phyloP scores from a whole-genome alignment of 2,113 vertebrate genomes.

The Silurus glanis region DNA sequence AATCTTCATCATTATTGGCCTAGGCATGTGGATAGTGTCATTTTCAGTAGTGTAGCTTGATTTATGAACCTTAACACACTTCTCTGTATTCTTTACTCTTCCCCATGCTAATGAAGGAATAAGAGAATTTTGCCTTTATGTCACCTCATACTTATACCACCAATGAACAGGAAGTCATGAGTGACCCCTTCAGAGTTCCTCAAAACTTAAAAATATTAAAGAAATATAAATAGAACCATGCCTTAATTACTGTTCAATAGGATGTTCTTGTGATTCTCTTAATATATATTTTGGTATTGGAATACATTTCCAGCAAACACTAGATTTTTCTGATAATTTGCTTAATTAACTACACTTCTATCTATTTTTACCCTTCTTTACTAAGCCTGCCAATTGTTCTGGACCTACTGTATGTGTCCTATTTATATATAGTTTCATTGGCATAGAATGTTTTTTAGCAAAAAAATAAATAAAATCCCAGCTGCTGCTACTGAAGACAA shows the following conservation, averaged over 20 bases:
- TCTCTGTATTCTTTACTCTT: no score
- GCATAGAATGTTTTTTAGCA: background rate
- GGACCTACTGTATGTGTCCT: background rate
- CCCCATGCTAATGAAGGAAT: no score
- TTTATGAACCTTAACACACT: no score
- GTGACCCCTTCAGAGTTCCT: no score
- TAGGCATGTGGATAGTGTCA: no score
- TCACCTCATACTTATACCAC: no score
- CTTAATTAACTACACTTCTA: background rate
- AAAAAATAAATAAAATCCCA: background rate
- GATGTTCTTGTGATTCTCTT: background rate
- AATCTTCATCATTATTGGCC: no score
- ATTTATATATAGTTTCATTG: background rate
- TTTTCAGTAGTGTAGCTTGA: no score
- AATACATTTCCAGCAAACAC: background rate
- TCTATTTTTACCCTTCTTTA: background rate
- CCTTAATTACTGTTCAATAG: background rate
- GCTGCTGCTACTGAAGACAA: background rate
- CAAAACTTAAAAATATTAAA: background rate
- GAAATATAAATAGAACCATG: background rate
- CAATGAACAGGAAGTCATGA: no score
- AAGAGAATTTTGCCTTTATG: no score
- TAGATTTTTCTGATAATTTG: background rate
- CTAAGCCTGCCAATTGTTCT: background rate
- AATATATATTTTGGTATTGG: background rate